A percentile compares a stretch with the other conserved stretches of the same genome.
These are phyloP conservation scores for Caenorhabditis drosophilae DNA, from an alignment of 2,888 invertebrate genomes.

Conservation along the genomic window DNA sequence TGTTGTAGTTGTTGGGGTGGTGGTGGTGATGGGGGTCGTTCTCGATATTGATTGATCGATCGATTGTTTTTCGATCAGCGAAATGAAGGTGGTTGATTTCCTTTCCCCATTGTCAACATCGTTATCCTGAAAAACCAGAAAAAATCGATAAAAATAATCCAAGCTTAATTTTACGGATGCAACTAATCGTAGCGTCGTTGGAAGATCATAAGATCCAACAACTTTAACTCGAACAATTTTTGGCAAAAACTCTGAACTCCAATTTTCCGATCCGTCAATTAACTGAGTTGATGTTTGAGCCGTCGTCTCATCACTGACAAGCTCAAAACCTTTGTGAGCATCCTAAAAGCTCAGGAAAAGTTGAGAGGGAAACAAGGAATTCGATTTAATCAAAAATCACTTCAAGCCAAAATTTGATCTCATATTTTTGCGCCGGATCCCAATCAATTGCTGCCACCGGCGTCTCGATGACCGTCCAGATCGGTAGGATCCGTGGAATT, in stretches of 20 bases:
- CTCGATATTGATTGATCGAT: neutral
- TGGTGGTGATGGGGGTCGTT: slow-evolving; percentile 3
- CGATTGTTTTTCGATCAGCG: slow-evolving; percentile 37
- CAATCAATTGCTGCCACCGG: slow-evolving; percentile 63
- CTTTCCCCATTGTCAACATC: no score
- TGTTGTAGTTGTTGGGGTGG: slow-evolving; percentile 4
- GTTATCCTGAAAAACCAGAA: slow-evolving; percentile 45
- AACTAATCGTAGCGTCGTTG: slow-evolving; percentile 29
- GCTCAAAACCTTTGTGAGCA: slow-evolving; percentile 34
- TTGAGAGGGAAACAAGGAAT: neutral
- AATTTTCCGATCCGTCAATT: slow-evolving; percentile 31
- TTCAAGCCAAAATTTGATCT: slow-evolving; percentile 52
- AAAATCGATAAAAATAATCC: neutral
- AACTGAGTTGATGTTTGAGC: slow-evolving; percentile 7
- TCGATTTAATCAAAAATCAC: no score
- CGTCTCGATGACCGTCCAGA: slow-evolving; percentile 54
- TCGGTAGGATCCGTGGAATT: slow-evolving; percentile 38
- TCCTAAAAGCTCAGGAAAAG: slow-evolving; percentile 9
- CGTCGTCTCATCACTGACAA: slow-evolving; percentile 19
- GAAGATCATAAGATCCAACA: slow-evolving; percentile 16
- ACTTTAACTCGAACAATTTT: slow-evolving; percentile 16
- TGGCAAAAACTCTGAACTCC: slow-evolving; percentile 32
- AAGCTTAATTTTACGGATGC: slow-evolving; percentile 27
- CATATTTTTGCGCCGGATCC: slow-evolving; percentile 57
- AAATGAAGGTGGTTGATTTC: slow-evolving; percentile 44